Base-by-base conservation (phyloP, 2,888 invertebrate species). In the Rhagium mordax region DNA sequence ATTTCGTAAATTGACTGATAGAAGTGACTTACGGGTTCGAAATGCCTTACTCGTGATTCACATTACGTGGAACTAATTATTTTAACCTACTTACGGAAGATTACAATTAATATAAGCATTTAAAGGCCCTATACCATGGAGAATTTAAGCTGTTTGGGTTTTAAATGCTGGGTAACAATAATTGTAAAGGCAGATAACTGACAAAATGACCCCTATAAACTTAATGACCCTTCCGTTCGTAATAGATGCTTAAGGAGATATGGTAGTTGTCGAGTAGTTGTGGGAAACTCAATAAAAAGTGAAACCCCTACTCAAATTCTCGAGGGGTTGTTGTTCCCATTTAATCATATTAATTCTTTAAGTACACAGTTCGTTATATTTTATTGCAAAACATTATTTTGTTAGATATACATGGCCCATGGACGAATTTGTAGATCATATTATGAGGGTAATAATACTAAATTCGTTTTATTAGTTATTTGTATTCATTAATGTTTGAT, bases 41-140 rank as follows among this genome's bases (percentile, higher is more conserved):
- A 57, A 67, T 67, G 67, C 47, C 18, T 53, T 33, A 10, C 24
- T 47, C 24, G 57, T 67, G 67, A 67, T n/a, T 67, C 67, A 67
- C 24, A n/a, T 47, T 47, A 67, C 55, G 47, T 21, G 10, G 67
- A 47, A 29, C 13, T 67, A 67, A 67, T 67, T 57, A 57, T 55
- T 67, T 47, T 65, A 55, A 67, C 67, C 55, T 27, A 57, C 18
- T 57, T 55, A 67, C 10, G 10, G n/a, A 49, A 27, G n/a, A 33
- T 51, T 20, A 27, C 16, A 49, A 27, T 27, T 49, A 60, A 18
- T 59, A 33, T 15, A n/a, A 49, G 24, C 24, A 27, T 49, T 49
- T 15, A 64, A 64, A 64, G 64, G n/a, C 33, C 10, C 8, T 13
- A 6, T 41, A 15, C 29, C 16, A 33, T 65, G 16, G 16, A 4